Evolutionary conservation across 2,797 vertebrate species (phyloP).

Genomic region (Labroides dimidiatus): DNA sequence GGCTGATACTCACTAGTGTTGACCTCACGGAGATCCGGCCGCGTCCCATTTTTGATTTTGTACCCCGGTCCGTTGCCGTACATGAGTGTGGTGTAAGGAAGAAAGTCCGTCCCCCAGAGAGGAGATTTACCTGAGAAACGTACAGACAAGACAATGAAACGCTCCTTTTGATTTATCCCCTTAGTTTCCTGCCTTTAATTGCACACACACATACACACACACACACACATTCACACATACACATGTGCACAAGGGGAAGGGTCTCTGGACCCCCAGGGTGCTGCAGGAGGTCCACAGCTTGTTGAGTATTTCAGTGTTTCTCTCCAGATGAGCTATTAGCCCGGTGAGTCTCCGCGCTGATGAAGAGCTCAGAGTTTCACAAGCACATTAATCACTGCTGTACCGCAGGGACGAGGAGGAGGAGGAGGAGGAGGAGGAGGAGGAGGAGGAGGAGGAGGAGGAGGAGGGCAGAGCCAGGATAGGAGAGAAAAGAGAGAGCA

Average conservation of each 20-base stretch:
- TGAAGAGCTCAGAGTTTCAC: conserved; percentile 73
- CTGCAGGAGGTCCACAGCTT: conserved; percentile 45
- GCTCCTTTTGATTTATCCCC: conserved; percentile 6
- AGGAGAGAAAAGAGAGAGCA: conserved; percentile 24
- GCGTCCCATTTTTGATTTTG: conserved; percentile 73
- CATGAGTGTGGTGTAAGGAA: conserved; percentile 84
- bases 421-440: conserved; percentile 32
- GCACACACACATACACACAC: not conserved
- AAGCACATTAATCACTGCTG: conserved; percentile 73
- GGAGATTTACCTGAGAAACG: conserved; percentile 82
- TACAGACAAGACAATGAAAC: conserved; percentile 1
- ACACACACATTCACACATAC: not conserved
- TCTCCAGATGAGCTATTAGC: conserved; percentile 76
- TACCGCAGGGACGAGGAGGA: conserved; percentile 39
- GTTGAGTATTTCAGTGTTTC: conserved; percentile 58
- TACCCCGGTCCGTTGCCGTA: conserved; percentile 84
- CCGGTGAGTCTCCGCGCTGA: conserved; percentile 56
- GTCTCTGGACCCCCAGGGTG: conserved; percentile 29
- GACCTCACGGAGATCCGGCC: conserved; percentile 78
- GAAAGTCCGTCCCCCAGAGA: conserved; percentile 74
- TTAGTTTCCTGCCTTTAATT: conserved; percentile 1
- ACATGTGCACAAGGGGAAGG: conserved; percentile 1
- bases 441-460: conserved; percentile 12
- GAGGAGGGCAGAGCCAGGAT: conserved; percentile 28
- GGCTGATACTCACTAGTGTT: conserved; percentile 77